Percentiles rank a stretch among this genome's conserved stretches.
These are phyloP conservation scores for Atractosteus spatula DNA, from an alignment of 2,113 vertebrate genomes.

Conservation along the genomic window DNA sequence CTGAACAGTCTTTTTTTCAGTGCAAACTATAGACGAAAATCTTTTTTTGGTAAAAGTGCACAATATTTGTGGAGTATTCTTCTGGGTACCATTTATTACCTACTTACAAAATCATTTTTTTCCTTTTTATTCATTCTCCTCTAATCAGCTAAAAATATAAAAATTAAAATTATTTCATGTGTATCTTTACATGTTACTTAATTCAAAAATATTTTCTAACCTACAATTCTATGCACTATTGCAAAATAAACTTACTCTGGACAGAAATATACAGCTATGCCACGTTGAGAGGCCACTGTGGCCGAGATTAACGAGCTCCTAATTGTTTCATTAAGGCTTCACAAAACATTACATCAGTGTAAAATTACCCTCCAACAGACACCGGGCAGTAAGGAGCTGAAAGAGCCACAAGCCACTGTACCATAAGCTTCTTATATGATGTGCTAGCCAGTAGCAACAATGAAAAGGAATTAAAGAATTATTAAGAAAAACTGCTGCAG, in stretches of 20 bases:
- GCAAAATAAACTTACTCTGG: constrained; percentile 5
- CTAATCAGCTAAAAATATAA: no score
- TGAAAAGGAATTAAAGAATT: not conserved
- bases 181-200: no score
- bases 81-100: no score
- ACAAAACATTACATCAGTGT: constrained; percentile 54
- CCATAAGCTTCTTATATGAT: not conserved
- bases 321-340: constrained; percentile 61
- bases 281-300: constrained; percentile 4
- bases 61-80: no score
- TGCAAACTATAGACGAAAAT: no score
- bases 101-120: no score
- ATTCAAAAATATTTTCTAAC: no score
- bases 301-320: constrained; percentile 29
- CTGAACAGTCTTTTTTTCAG: no score
- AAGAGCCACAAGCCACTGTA: constrained; percentile 20
- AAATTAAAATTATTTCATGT: no score
- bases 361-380: constrained; percentile 57
- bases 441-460: not conserved
- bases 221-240: no score
- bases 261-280: not conserved
- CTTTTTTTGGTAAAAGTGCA: no score
- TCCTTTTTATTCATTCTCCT: no score
- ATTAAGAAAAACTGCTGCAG: not conserved
- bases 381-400: constrained; percentile 27